Evolutionary conservation across 2,888 invertebrate species (phyloP).

Genomic region (Corythucha ciliata): DNA sequence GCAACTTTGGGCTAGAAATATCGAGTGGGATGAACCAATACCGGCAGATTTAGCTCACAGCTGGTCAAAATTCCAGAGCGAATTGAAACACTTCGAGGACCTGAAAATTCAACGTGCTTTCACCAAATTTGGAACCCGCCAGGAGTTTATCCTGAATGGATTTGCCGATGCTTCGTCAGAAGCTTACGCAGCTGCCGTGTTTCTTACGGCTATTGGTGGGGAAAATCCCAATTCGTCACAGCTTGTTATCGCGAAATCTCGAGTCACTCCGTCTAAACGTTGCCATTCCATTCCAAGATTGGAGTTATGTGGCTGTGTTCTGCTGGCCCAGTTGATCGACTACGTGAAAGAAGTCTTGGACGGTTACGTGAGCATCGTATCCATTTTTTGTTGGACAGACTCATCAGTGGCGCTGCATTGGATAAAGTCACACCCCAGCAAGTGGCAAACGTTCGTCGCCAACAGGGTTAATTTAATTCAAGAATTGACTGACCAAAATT

Average conservation of each 20-base stretch:
- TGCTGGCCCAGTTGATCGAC: too few species aligned
- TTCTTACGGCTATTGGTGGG: not conserved
- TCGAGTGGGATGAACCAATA: slow-evolving; percentile 7
- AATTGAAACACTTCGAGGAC: not conserved
- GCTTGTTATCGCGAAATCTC: slow-evolving; percentile 8
- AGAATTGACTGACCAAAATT: too few species aligned
- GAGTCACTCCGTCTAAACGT: slow-evolving; percentile 6
- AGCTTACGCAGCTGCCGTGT: slow-evolving; percentile 11
- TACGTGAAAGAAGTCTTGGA: too few species aligned
- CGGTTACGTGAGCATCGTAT: too few species aligned
- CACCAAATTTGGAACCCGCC: not conserved
- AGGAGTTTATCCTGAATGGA: not conserved
- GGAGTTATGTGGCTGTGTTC: too few species aligned
- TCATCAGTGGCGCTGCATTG: slow-evolving; percentile 15
- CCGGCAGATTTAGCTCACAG: not conserved
- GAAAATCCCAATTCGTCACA: not conserved
- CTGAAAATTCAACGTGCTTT: slow-evolving; percentile 8
- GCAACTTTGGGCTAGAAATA: slow-evolving; percentile 1
- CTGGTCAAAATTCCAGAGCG: not conserved
- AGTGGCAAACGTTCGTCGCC: slow-evolving; percentile 18
- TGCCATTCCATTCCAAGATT: not conserved
- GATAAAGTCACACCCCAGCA: slow-evolving; percentile 6
- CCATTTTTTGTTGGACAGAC: too few species aligned
- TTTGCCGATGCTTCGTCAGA: slow-evolving; percentile 17
- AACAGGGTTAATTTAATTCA: slow-evolving; percentile 19